Percentiles rank a stretch among this genome's conserved stretches.
These are phyloP conservation scores for Phylloscopus collybita DNA, from an alignment of 2,797 vertebrate species.

Conservation along the genomic window DNA sequence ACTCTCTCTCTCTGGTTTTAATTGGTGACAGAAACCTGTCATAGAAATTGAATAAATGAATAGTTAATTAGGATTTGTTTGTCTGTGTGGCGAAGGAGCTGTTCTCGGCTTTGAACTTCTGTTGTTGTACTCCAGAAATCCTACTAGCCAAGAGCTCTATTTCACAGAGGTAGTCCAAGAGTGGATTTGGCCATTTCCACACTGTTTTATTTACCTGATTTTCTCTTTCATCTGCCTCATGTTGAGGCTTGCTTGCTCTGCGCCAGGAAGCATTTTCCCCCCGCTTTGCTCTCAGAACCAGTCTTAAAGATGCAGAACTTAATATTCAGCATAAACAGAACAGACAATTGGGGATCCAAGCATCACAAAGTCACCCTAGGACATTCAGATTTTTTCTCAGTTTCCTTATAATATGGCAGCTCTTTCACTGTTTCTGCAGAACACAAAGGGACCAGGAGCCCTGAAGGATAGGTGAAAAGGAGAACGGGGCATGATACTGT, in stretches of 20 bases:
- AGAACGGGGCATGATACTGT: not conserved
- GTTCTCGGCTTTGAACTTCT: not conserved
- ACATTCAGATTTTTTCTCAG: not conserved
- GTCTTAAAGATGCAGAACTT: not conserved
- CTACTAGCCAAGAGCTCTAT: not conserved
- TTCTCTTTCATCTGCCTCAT: not conserved
- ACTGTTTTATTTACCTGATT: not conserved
- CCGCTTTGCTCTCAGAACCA: not conserved
- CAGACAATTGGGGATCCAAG: not conserved
- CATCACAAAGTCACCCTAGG: not conserved
- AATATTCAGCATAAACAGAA: not conserved
- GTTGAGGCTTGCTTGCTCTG: not conserved
- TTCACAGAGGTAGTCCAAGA: not conserved
- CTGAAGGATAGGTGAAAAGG: not conserved
- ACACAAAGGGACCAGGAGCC: not conserved
- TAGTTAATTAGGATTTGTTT: not conserved
- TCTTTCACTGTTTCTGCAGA: not conserved
- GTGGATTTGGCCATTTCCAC: not conserved
- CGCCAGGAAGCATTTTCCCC: not conserved
- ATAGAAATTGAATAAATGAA: not conserved
- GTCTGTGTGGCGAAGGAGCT: not conserved
- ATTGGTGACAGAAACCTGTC: not conserved
- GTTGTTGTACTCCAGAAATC: not conserved
- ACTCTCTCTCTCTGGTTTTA: not conserved
- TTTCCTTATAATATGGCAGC: not conserved